Base-by-base conservation (phyloP, 2,888 invertebrate genomes). In the Mechanitis mazaeus region DNA sequence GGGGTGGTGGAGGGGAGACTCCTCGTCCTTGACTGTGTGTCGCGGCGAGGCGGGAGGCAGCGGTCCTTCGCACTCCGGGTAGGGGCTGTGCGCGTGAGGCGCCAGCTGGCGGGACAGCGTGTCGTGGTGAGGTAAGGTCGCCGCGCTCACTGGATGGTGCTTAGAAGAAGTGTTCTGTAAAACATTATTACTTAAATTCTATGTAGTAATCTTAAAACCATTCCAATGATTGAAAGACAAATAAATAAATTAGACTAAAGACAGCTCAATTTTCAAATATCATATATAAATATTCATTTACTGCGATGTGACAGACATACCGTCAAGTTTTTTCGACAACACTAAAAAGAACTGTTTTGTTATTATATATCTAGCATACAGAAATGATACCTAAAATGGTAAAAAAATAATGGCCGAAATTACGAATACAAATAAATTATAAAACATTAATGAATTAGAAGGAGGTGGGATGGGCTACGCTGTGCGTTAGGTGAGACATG, bases 121-220 rank as follows among this genome's bases (percentile, higher is more conserved):
- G 87, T 85, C 94, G 86, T 74, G 94, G 91, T 79, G 94, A 87
- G 85, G 94, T 87, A 89, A 92, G 85, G 89, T 94, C 88, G 90
- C 93, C 82, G 79, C 93, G 91, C 80, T 94, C 87, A 77, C 93
- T 88, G 86, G 93, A 66, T 89, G 94, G 71, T 94, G 94, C 83
- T 95, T 95, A 94, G 94, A 95, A 94, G 94, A 95, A 94, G 94
- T 94, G 94, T 94, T 95, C 95, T 95, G 94, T 72, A 85, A 78
- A 42, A 42, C 9, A 42, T 9, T 42, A 42, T 9, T 7, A 9
- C 3, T 7, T 42, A 9, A 42, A 42, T 9, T 42, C 1, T 3
- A 38, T 31, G 3, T 28, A 7, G 33, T 9, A 57, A 35, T 28
- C 33, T 4, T 11, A 47, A 28, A 3, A 20, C 46, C 58, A 55